Evolutionary conservation across 2,113 vertebrate species (phyloP), one percentile per base, ranked within the genome.

Genomic region (Lipophrys pholis): DNA sequence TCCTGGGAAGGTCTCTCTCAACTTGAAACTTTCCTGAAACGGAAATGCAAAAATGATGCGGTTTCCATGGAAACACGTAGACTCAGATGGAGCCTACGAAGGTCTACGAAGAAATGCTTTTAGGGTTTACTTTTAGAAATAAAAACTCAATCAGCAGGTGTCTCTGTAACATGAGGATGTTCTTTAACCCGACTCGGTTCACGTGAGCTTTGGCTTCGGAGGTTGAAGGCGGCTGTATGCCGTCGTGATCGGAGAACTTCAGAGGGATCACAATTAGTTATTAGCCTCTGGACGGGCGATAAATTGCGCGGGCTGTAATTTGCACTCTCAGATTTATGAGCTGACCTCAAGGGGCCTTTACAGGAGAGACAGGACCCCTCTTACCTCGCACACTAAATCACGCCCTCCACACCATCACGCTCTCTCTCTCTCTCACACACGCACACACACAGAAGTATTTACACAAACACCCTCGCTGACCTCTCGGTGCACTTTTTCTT

Each of bases 281-380:
- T 91, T 85, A 76, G 81, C 49, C 10, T 42, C 45, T 64, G 0
- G 72, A 84, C 39, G 73, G 80, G 84, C 66, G 15, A 73, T 87
- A 88, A 84, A 90, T 91, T 76, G 58, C 55, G 21, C 64, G 11
- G 54, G 83, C 59, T 75, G 69, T 89, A 84, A 89, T 91, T 90
- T 81, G 62, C 59, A 10, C 36, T 30, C 16, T 49, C 43, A 53
- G 78, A 86, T 91, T 89, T 84, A 90, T 52, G 73, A 69, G 42
- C 56, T 51, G 70, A 69, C 80, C 85, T 86, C 53, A 58, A 70
- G 86, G 69, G 79, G 75, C 70, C 79, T 87, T 82, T 87, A 59
- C 42, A 59, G 71, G 66, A 72, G 38, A 38, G 54, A 78, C 48
- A 66, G 38, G 59, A 75, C 74, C 84, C 76, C 76, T 73, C 56